Percentiles rank a stretch among this genome's conserved stretches.
Evolutionary conservation across 2,113 vertebrate genomes (phyloP).

Genomic region (Dermatemys mawii): DNA sequence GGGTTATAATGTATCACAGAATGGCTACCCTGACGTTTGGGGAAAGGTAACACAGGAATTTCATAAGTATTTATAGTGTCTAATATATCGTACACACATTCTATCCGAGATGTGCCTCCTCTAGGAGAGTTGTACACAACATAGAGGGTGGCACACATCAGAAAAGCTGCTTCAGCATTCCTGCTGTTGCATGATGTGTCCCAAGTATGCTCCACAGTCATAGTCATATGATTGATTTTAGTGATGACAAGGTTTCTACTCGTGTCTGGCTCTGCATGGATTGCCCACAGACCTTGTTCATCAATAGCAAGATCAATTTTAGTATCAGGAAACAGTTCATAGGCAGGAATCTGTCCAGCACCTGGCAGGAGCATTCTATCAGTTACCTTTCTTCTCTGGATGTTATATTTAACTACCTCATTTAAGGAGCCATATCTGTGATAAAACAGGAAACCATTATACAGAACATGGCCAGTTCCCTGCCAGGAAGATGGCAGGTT

Average conservation of each 20-base stretch:
- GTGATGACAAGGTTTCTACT: conserved; percentile 87
- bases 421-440: conserved; percentile 87
- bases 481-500: conserved; percentile 86
- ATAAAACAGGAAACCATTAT: conserved; percentile 89
- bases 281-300: conserved; percentile 93
- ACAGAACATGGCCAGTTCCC: conserved; percentile 88
- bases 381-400: conserved; percentile 80
- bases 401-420: conserved; percentile 90
- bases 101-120: conserved; percentile 86
- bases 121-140: conserved; percentile 88
- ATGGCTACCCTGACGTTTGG: conserved; percentile 87
- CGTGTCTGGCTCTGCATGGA: conserved; percentile 86
- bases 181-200: conserved; percentile 87
- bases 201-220: conserved; percentile 88
- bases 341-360: conserved; percentile 84
- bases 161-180: conserved; percentile 90
- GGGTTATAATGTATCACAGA: conserved; percentile 90
- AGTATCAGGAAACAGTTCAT: conserved; percentile 86
- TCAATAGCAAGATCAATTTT: conserved; percentile 91
- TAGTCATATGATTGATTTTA: conserved; percentile 82
- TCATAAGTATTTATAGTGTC: conserved; percentile 72
- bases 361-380: conserved; percentile 86
- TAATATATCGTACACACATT: conserved; percentile 90
- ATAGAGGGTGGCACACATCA: conserved; percentile 90
- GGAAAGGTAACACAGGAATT: conserved; percentile 85